phyloP scores from a whole-genome alignment of 92 coral and sea anemone genomes.

The Porites rus region DNA sequence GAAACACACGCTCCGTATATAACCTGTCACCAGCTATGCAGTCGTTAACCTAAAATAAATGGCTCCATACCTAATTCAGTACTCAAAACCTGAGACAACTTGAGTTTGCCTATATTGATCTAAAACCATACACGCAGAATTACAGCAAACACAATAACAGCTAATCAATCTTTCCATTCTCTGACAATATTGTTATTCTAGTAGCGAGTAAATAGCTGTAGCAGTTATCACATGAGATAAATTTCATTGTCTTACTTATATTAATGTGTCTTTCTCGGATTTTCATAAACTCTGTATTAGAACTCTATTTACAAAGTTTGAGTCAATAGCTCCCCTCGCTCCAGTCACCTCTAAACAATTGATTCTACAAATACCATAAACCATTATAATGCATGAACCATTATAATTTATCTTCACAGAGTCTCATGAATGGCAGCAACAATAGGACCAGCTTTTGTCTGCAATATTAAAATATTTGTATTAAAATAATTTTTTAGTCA shows the following conservation, averaged over 20 bases:
- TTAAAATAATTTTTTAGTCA: not conserved
- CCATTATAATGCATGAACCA: too few species aligned
- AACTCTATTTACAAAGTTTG: too few species aligned
- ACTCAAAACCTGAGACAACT: too few species aligned
- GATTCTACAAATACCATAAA: not conserved
- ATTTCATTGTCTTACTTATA: not conserved
- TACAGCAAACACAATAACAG: not conserved
- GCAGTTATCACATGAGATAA: too few species aligned
- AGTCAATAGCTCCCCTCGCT: not conserved
- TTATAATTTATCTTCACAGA: constrained; percentile 44
- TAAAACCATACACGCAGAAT: not conserved
- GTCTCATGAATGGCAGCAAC: constrained; percentile 98
- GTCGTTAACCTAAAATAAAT: not conserved
- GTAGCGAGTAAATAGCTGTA: not conserved
- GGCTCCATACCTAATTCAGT: too few species aligned
- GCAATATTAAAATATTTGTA: constrained; percentile 9
- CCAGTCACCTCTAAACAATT: not conserved
- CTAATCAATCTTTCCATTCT: not conserved
- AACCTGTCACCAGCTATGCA: not conserved
- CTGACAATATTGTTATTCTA: not conserved
- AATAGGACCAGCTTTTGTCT: constrained; percentile 90
- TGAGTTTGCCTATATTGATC: not conserved
- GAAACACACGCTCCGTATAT: not conserved
- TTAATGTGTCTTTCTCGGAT: too few species aligned
- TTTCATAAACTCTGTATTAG: too few species aligned